A percentile compares a stretch with the other conserved stretches of the same genome.
These are phyloP conservation scores for Amphibalanus amphitrite DNA, from an alignment of 1,140 invertebrate genomes.

Conservation along the genomic window DNA sequence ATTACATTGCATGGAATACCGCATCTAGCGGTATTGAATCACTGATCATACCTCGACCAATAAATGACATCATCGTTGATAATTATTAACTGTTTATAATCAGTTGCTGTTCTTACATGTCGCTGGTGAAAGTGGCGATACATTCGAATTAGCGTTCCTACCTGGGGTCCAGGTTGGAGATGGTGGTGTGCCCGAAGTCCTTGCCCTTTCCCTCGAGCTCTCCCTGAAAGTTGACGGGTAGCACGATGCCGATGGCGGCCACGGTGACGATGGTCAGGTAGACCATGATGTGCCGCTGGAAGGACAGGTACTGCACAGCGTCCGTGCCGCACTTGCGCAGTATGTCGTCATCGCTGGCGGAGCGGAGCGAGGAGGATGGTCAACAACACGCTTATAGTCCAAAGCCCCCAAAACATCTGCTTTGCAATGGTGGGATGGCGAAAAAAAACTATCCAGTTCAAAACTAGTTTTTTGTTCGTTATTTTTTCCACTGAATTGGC, in stretches of 20 bases:
- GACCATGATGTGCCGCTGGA: slow-evolving; percentile 77
- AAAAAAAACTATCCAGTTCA: no score
- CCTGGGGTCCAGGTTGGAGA: slow-evolving; percentile 62
- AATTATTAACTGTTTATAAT: no score
- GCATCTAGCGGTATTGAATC: no score
- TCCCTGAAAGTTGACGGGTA: slow-evolving; percentile 31
- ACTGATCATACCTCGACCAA: no score
- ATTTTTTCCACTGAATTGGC: no score
- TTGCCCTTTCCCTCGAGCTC: slow-evolving; percentile 45
- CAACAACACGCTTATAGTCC: not conserved
- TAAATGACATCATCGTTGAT: no score
- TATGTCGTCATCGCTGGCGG: slow-evolving; percentile 61
- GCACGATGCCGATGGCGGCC: slow-evolving; percentile 37
- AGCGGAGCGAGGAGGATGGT: slow-evolving; percentile 27
- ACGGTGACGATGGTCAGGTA: slow-evolving; percentile 57
- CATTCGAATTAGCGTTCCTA: no score
- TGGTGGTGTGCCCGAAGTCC: slow-evolving; percentile 70
- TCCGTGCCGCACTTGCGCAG: slow-evolving; percentile 72
- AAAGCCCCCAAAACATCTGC: no score
- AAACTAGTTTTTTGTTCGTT: no score
- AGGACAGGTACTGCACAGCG: slow-evolving; percentile 82
- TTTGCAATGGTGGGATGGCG: not conserved
- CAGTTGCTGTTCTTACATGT: no score
- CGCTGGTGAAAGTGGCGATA: no score
- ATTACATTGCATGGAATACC: no score